Percentiles rank a stretch among this genome's conserved stretches.
Conservation (phyloP, 1,140 invertebrate species). For the Mercenaria mercenaria region DNA sequence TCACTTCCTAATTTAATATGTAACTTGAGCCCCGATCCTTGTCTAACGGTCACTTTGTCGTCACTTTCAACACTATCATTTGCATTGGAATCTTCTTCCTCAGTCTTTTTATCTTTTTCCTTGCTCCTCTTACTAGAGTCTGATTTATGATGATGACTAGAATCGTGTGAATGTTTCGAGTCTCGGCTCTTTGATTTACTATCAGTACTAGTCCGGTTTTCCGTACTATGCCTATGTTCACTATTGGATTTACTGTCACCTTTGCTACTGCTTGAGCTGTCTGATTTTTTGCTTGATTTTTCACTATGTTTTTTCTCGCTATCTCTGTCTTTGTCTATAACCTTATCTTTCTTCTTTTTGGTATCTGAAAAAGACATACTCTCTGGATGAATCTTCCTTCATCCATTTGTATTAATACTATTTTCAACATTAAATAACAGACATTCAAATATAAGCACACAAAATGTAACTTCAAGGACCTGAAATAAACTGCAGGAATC, state of each 20-base stretch:
- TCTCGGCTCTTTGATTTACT: constrained; percentile 86
- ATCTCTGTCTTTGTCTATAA: constrained; percentile 84
- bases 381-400: not conserved
- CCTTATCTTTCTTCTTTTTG: constrained; percentile 80
- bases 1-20: constrained; percentile 71
- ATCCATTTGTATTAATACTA: not conserved
- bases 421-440: too few species aligned
- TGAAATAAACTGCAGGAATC: too few species aligned
- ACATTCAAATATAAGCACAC: too few species aligned
- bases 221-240: not conserved
- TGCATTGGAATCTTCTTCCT: constrained; percentile 62
- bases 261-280: not conserved
- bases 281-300: constrained; percentile 39
- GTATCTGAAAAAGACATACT: constrained; percentile 73
- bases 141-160: constrained; percentile 23
- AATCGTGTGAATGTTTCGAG: constrained; percentile 36
- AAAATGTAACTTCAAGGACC: too few species aligned
- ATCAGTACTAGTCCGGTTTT: not conserved
- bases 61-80: constrained; percentile 46
- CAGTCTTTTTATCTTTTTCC: constrained; percentile 55
- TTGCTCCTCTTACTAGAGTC: constrained; percentile 43
- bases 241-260: constrained; percentile 1
- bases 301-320: constrained; percentile 44
- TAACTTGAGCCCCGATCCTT: constrained; percentile 69
- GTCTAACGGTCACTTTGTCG: constrained; percentile 55